Conservation (phyloP, 2,888 invertebrate species). For the Mythimna impura region DNA sequence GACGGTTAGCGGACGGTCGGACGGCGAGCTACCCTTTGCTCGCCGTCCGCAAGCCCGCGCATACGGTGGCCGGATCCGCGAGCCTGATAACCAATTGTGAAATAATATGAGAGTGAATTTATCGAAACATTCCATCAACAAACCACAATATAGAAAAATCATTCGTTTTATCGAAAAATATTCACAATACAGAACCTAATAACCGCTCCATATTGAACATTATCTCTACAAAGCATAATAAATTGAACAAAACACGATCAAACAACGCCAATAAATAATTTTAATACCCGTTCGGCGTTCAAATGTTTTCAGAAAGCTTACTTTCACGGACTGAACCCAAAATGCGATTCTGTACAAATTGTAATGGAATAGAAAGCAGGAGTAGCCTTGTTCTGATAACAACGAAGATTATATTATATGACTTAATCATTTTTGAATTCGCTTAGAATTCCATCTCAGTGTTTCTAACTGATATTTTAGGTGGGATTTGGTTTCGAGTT, state of each 20-base stretch:
- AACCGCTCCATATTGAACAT: not conserved
- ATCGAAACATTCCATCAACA: not conserved
- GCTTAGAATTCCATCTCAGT: slow-evolving; percentile 5
- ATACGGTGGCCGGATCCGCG: no score
- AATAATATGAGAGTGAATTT: not conserved
- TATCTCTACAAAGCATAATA: slow-evolving; percentile 6
- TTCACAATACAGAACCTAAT: not conserved
- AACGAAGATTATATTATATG: slow-evolving; percentile 28
- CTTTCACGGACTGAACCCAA: slow-evolving; percentile 22
- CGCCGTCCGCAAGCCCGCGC: no score
- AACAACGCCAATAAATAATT: slow-evolving; percentile 53
- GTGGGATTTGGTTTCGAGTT: slow-evolving; percentile 6
- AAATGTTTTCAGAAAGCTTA: slow-evolving; percentile 31
- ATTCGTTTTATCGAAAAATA: not conserved
- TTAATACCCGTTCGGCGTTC: slow-evolving; percentile 34
- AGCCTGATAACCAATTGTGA: no score
- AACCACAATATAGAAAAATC: not conserved
- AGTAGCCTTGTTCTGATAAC: slow-evolving; percentile 33
- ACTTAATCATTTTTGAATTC: slow-evolving; percentile 23
- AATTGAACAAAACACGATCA: slow-evolving; percentile 29
- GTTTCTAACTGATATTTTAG: slow-evolving; percentile 14
- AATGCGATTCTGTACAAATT: slow-evolving; percentile 34
- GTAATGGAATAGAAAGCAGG: slow-evolving; percentile 6
- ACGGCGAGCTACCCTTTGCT: no score
- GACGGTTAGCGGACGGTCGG: no score